Conservation (phyloP, 2,113 vertebrate species). For the Odocoileus virginianus region DNA sequence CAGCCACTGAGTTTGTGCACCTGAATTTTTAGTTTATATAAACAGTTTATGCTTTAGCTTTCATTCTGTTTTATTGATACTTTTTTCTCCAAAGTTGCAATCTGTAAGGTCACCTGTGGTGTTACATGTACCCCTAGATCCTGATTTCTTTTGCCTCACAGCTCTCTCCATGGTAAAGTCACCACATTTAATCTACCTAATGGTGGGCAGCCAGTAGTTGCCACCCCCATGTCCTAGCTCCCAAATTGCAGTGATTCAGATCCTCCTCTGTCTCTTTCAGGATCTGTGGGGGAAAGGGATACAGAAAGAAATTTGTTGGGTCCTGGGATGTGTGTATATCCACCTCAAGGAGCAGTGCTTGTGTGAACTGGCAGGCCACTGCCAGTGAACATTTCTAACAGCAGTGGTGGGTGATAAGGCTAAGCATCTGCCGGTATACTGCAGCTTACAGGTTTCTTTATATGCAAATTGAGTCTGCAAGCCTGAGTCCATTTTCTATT, state of each 20-base stretch:
- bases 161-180: neutral
- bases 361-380: neutral
- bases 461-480: neutral
- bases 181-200: neutral
- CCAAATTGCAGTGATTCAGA: neutral
- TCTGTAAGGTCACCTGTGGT: neutral
- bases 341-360: neutral
- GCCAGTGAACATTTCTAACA: neutral
- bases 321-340: neutral
- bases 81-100: neutral
- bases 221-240: neutral
- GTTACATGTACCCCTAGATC: neutral
- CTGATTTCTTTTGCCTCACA: no score
- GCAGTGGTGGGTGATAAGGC: no score
- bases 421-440: neutral
- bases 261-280: neutral
- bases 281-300: no score
- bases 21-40: neutral
- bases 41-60: neutral
- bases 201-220: neutral
- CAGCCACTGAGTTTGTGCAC: neutral
- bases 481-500: neutral
- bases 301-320: neutral
- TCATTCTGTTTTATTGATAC: neutral
- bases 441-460: neutral